phyloP scores from a whole-genome alignment of 2,888 invertebrate species.

The Cephonodes hylas region DNA sequence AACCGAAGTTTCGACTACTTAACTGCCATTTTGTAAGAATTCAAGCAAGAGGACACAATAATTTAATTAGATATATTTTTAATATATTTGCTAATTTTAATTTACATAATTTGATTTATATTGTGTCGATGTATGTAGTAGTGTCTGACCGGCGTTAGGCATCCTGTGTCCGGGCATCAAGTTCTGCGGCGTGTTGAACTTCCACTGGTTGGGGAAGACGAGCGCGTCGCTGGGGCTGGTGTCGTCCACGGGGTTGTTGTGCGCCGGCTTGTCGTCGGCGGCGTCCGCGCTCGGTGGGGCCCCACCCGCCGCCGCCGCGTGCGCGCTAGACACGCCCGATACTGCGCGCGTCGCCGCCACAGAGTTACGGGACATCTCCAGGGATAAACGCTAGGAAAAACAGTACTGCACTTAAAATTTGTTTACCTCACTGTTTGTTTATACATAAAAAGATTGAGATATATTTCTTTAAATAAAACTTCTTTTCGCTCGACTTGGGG shows the following conservation, averaged over 20 bases:
- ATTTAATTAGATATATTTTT: background rate
- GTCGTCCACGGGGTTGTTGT: conserved; percentile 71
- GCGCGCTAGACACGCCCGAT: conserved; percentile 32
- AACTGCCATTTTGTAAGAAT: background rate
- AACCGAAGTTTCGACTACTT: too few species aligned
- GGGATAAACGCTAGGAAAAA: conserved; percentile 80
- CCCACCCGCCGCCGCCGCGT: conserved; percentile 27
- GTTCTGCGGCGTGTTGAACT: conserved; percentile 50
- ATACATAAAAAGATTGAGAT: too few species aligned
- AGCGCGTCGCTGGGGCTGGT: conserved; percentile 49
- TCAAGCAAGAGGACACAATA: background rate
- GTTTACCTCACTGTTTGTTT: too few species aligned
- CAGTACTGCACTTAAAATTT: conserved; percentile 1
- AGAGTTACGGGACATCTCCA: conserved; percentile 86
- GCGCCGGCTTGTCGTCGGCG: conserved; percentile 52
- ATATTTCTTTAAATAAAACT: too few species aligned
- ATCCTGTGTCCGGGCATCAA: conserved; percentile 47
- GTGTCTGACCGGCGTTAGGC: conserved; percentile 51
- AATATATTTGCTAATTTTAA: background rate
- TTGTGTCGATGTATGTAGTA: too few species aligned
- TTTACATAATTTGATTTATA: too few species aligned
- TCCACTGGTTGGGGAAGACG: conserved; percentile 58
- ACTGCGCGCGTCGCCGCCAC: conserved; percentile 76
- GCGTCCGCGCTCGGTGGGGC: conserved; percentile 32
- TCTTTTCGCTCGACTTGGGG: too few species aligned